These are phyloP conservation scores for Colletes gigas DNA, from an alignment of 1,140 invertebrate genomes.

Conservation along the genomic window DNA sequence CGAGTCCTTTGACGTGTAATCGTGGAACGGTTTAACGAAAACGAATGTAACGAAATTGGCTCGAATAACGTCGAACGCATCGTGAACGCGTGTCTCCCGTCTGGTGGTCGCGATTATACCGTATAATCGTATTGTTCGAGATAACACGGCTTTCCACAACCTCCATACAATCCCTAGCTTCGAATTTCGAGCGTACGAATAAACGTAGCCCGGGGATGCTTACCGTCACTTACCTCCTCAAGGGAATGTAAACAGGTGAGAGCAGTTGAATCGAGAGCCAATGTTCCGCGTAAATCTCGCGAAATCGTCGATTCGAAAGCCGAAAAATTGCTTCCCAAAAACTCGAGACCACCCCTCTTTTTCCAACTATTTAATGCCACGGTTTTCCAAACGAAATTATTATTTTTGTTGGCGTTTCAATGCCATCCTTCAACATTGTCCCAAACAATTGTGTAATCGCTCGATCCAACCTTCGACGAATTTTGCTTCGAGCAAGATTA, in stretches of 20 bases:
- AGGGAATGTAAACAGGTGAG: constrained; percentile 42
- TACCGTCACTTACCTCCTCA: constrained; percentile 21
- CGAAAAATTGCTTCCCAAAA: neutral
- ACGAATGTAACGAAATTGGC: constrained; percentile 13
- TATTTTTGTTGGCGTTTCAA: too few species aligned
- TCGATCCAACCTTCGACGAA: neutral
- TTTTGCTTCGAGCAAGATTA: neutral
- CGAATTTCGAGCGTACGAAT: constrained; percentile 18
- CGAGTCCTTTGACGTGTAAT: neutral
- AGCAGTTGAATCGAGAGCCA: constrained; percentile 6
- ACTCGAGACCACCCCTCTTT: too few species aligned
- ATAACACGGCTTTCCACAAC: constrained; percentile 38
- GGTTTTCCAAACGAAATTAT: too few species aligned
- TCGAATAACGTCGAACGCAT: neutral
- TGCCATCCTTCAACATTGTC: neutral
- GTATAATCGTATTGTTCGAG: constrained; percentile 46
- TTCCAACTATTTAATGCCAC: too few species aligned
- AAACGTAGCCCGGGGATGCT: constrained; percentile 25
- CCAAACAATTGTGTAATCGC: neutral
- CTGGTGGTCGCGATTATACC: constrained; percentile 27
- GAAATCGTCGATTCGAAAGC: neutral
- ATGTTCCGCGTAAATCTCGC: neutral
- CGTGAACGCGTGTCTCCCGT: neutral
- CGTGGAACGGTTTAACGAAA: neutral
- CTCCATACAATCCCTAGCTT: constrained; percentile 22